Conservation (phyloP, 2,888 invertebrate species). For the Pterostichus madidus region DNA sequence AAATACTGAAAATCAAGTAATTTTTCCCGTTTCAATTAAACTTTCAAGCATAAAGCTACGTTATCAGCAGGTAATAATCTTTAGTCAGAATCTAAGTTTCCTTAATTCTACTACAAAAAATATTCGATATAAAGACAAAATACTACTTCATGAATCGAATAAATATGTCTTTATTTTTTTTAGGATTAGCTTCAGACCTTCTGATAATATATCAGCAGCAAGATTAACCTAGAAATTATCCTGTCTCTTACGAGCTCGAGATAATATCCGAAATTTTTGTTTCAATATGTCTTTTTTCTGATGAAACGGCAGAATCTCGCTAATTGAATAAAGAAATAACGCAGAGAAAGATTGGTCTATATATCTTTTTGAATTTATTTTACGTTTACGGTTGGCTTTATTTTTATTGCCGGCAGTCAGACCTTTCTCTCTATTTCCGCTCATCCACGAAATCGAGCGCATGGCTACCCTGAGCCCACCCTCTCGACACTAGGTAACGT, state of each 20-base stretch:
- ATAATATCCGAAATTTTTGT: constrained; percentile 34
- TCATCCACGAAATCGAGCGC: constrained; percentile 52
- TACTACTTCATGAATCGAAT: too few species aligned
- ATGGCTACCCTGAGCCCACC: background rate
- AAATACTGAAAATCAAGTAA: too few species aligned
- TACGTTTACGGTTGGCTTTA: constrained; percentile 56
- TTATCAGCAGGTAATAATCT: too few species aligned
- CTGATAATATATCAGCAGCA: background rate
- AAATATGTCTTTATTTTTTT: too few species aligned
- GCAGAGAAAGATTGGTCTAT: constrained; percentile 46
- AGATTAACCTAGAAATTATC: constrained; percentile 3
- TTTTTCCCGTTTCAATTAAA: too few species aligned
- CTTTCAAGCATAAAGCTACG: too few species aligned
- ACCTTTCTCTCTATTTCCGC: constrained; percentile 62
- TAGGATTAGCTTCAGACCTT: too few species aligned
- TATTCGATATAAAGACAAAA: too few species aligned
- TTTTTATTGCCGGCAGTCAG: constrained; percentile 58
- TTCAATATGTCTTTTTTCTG: constrained; percentile 22
- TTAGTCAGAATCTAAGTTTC: too few species aligned
- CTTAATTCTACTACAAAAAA: too few species aligned
- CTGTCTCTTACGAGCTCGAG: background rate
- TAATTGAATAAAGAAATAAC: constrained; percentile 43
- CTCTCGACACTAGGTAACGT: constrained; percentile 30
- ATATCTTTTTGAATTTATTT: constrained; percentile 62
- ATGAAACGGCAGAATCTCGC: constrained; percentile 41